These are phyloP conservation scores for Gadus macrocephalus DNA, from an alignment of 2,113 vertebrate genomes.

Conservation along the genomic window DNA sequence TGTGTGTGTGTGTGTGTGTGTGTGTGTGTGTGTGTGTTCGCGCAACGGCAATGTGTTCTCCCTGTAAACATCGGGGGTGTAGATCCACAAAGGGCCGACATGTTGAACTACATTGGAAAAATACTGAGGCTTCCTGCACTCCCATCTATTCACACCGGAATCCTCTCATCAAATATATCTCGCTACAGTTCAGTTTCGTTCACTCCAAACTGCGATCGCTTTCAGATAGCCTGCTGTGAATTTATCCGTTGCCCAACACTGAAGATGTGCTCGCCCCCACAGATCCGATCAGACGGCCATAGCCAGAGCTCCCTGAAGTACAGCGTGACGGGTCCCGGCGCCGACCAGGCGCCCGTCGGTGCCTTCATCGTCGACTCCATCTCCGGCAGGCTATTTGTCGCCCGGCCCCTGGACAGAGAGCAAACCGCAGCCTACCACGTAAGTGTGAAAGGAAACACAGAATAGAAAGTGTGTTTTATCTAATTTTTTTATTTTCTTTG, in stretches of 20 bases:
- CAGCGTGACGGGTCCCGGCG: slow-evolving; percentile 94
- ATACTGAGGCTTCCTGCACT: no score
- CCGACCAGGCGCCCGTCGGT: slow-evolving; percentile 93
- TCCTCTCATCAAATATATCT: no score
- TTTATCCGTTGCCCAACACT: slow-evolving; percentile 12
- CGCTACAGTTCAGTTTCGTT: no score
- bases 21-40: neutral
- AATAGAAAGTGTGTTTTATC: neutral
- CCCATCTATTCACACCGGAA: no score
- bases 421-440: slow-evolving; percentile 92
- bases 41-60: neutral
- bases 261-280: slow-evolving; percentile 23
- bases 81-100: no score
- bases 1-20: neutral
- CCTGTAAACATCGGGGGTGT: no score
- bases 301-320: slow-evolving; percentile 91
- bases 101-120: no score
- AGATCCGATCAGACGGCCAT: slow-evolving; percentile 95
- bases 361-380: slow-evolving; percentile 97
- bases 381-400: slow-evolving; percentile 92
- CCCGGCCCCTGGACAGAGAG: slow-evolving; percentile 93
- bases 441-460: slow-evolving; percentile 52
- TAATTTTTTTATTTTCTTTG: slow-evolving; percentile 2
- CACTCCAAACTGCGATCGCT: no score
- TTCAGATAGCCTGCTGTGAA: neutral